These are phyloP conservation scores for Polypterus senegalus DNA, from an alignment of 2,113 vertebrate species.

Conservation along the genomic window DNA sequence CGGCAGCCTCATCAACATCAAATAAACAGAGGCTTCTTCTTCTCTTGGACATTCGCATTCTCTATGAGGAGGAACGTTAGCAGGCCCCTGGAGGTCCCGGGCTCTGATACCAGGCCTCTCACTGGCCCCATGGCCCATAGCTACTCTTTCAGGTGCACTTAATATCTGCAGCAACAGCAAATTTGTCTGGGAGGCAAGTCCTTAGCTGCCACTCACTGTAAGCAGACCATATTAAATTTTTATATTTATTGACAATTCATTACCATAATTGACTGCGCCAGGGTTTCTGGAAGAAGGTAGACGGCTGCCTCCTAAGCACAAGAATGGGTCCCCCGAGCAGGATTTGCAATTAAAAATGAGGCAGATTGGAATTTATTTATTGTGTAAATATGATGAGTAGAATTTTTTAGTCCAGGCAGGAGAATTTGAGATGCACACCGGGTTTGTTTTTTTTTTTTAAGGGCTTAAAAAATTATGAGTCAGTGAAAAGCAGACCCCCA, in stretches of 20 bases:
- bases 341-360: constrained; percentile 94
- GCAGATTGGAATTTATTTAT: constrained; percentile 75
- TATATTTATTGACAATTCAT: constrained; percentile 99
- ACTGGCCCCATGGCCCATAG: constrained; percentile 32
- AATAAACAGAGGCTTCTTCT: constrained; percentile 23
- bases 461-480: constrained; percentile 67
- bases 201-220: constrained; percentile 88
- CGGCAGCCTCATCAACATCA: constrained; percentile 29
- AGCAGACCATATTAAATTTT: constrained; percentile 95
- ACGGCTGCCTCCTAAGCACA: constrained; percentile 65
- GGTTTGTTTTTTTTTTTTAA: constrained; percentile 34
- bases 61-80: constrained; percentile 31
- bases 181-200: constrained; percentile 91
- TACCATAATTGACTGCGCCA: constrained; percentile 98
- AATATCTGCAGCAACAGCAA: constrained; percentile 85
- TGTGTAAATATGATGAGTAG: constrained; percentile 80
- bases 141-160: constrained; percentile 70
- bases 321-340: constrained; percentile 63
- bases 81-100: constrained; percentile 32
- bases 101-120: constrained; percentile 36
- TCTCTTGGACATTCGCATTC: constrained; percentile 20
- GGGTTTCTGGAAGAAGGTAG: constrained; percentile 67
- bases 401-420: constrained; percentile 58
- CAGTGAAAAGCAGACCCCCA: constrained; percentile 56
- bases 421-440: constrained; percentile 50